Conservation (phyloP, 2,797 vertebrate species). For the Fistularia tabacaria region DNA sequence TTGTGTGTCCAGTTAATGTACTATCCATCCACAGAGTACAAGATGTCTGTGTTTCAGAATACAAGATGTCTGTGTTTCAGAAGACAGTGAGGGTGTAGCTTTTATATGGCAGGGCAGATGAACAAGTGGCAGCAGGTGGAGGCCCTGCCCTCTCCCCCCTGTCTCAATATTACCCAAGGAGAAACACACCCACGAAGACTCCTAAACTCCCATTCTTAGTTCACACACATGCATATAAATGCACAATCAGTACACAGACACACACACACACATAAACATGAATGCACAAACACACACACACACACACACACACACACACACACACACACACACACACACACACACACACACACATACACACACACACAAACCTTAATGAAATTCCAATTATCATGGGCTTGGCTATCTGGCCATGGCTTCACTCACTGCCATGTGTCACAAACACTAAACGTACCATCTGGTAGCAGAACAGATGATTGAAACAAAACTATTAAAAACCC, state of each 20-base stretch:
- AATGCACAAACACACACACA: conserved; percentile 29
- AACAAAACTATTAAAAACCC: conserved; percentile 26
- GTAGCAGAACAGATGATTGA: conserved; percentile 43
- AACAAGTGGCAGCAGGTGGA: conserved; percentile 86
- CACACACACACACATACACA: conserved; percentile 36
- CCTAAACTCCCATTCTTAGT: conserved; percentile 56
- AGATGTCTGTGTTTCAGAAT: conserved; percentile 25
- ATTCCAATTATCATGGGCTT: conserved; percentile 79
- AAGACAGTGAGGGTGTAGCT: conserved; percentile 53
- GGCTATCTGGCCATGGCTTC: conserved; percentile 61
- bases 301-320: conserved; percentile 50
- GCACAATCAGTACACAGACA: conserved; percentile 27
- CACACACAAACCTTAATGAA: conserved; percentile 77
- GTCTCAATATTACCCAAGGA: conserved; percentile 48
- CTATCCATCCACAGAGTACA: conserved; percentile 20
- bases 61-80: conserved; percentile 55
- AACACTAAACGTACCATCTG: conserved; percentile 77
- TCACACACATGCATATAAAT: conserved; percentile 39
- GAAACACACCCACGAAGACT: conserved; percentile 60
- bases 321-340: conserved; percentile 20
- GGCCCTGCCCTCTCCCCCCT: conserved; percentile 38
- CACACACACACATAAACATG: conserved; percentile 19
- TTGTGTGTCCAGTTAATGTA: conserved; percentile 16
- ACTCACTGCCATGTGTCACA: conserved; percentile 69
- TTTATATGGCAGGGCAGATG: conserved; percentile 72